Percentiles rank a stretch among this genome's conserved stretches.
phyloP scores from a whole-genome alignment of 2,113 vertebrate genomes.

The Chlamydotis undulata region DNA sequence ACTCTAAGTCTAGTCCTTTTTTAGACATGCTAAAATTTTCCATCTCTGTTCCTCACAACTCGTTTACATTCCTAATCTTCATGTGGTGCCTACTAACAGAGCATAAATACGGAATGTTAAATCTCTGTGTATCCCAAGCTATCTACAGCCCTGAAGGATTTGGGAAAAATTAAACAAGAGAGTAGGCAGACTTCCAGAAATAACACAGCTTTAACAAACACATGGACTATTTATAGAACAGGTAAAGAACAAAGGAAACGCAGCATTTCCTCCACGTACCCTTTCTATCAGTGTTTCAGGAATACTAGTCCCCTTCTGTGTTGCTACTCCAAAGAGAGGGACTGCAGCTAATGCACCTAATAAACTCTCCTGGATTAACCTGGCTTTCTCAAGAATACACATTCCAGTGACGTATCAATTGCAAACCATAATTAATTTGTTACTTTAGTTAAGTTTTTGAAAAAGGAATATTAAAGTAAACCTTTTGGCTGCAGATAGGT shows the following conservation, averaged over 20 bases:
- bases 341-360: background rate
- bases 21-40: slow-evolving; percentile 22
- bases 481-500: background rate
- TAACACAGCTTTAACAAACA: slow-evolving; percentile 72
- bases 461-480: background rate
- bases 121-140: slow-evolving; percentile 61
- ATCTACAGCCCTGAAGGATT: slow-evolving; percentile 60
- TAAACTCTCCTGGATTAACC: background rate
- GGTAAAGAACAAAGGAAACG: slow-evolving; percentile 71
- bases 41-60: slow-evolving; percentile 31
- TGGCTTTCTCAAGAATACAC: background rate
- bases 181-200: slow-evolving; percentile 71
- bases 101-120: slow-evolving; percentile 56
- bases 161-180: slow-evolving; percentile 64
- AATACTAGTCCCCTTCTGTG: background rate
- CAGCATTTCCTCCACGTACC: slow-evolving; percentile 51
- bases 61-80: slow-evolving; percentile 57
- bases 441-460: background rate
- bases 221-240: slow-evolving; percentile 74
- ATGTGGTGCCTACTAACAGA: slow-evolving; percentile 67
- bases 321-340: background rate
- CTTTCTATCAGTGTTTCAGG: slow-evolving; percentile 9
- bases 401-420: background rate
- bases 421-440: background rate
- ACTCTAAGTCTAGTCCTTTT: background rate